A percentile compares a stretch with the other conserved stretches of the same genome.
Conservation (phyloP, 1,140 invertebrate species). For the Ptiloglossa arizonensis region DNA sequence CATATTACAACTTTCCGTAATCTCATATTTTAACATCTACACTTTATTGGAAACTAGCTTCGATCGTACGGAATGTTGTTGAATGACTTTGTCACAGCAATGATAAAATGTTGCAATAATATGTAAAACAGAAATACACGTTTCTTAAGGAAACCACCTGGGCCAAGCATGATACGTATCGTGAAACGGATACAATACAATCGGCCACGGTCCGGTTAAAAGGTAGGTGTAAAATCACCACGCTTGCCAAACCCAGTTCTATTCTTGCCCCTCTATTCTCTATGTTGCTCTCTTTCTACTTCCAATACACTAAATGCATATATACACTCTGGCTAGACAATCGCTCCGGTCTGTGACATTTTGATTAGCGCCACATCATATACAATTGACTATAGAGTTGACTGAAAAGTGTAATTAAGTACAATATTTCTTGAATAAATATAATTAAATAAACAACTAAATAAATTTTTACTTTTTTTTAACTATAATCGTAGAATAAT, state of each 20-base stretch:
- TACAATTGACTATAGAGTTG: not conserved
- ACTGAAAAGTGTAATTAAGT: not conserved
- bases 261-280: slow-evolving; percentile 51
- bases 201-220: slow-evolving; percentile 38
- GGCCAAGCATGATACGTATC: slow-evolving; percentile 55
- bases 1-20: slow-evolving; percentile 43
- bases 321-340: slow-evolving; percentile 7
- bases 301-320: slow-evolving; percentile 6
- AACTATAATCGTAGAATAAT: not conserved
- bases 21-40: slow-evolving; percentile 40
- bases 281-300: slow-evolving; percentile 39
- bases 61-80: slow-evolving; percentile 1
- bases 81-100: slow-evolving; percentile 27
- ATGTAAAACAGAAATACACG: slow-evolving; percentile 43
- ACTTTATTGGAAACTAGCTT: slow-evolving; percentile 29
- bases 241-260: slow-evolving; percentile 57
- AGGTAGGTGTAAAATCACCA: slow-evolving; percentile 50
- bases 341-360: slow-evolving; percentile 27
- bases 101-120: slow-evolving; percentile 25
- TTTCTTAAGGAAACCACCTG: slow-evolving; percentile 43
- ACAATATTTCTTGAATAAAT: not conserved
- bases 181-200: slow-evolving; percentile 45
- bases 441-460: not conserved
- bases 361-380: slow-evolving; percentile 16
- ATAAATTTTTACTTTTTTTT: not conserved